Conservation (phyloP, 2,797 vertebrate species). For the Chelmon rostratus region DNA sequence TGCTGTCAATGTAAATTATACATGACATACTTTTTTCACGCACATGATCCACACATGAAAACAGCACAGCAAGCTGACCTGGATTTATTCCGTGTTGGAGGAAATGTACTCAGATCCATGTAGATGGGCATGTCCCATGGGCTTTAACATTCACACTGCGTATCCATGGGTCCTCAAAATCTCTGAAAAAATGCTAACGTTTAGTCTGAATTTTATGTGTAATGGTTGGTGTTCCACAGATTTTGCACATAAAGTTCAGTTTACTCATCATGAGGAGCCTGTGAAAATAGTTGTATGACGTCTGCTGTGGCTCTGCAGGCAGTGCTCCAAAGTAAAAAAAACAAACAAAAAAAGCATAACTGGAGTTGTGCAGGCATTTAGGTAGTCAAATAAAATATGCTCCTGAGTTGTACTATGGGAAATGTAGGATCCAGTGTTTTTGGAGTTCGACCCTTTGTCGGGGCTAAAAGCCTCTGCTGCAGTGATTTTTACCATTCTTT, state of each 20-base stretch:
- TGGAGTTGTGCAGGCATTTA: neutral
- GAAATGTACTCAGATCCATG: neutral
- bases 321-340: neutral
- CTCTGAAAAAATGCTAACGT: neutral
- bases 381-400: neutral
- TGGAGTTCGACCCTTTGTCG: too few species aligned
- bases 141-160: neutral
- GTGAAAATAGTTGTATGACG: neutral
- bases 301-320: neutral
- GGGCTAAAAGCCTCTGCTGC: neutral
- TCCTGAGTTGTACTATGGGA: slow-evolving; percentile 2
- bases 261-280: neutral
- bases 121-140: neutral
- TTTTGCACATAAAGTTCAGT: slow-evolving; percentile 3
- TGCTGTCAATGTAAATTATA: neutral
- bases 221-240: neutral
- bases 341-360: too few species aligned
- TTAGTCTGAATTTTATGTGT: neutral
- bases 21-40: neutral
- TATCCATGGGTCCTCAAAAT: neutral
- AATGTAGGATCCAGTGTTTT: neutral
- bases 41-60: neutral
- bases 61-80: neutral
- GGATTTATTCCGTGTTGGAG: neutral
- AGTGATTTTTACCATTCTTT: neutral